Evolutionary conservation across 2,113 vertebrate species (phyloP), one percentile per base, ranked within the genome.

Genomic region (Bufo gargarizans): DNA sequence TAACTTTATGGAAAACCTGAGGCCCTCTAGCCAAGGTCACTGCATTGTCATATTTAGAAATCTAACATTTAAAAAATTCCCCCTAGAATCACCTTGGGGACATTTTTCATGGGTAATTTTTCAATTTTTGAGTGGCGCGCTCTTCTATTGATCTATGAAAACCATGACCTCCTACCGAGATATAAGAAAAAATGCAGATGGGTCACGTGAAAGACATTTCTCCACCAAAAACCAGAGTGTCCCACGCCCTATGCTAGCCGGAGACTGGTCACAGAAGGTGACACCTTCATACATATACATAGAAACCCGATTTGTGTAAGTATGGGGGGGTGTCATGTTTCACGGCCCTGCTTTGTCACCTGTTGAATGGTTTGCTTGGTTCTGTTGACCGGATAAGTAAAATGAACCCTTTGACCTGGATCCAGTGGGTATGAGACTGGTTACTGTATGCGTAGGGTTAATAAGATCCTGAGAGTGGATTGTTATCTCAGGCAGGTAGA

Each of bases 401-500:
- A 11, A 76, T 45, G 47, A 76, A 50, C 45, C 17, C 47, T 76
- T 76, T 76, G 72, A 76, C 72, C 72, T 76, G 72, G 72, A 76
- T 78, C 19, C 20, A 56, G 77, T 43, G 43, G 6, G 6, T 58
- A 61, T n/a, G 50, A 7, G 45, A 47, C 17, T 17, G 2, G 55
- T 63, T 19, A 20, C 79, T 56, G 33, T 61, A 63, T 0, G 4
- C 6, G 2, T 17, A 71, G 63, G 65, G 82, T 84, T 84, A 84
- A 84, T 16, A 61, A 55, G 65, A 49, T 71, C 63, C 82, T 71
- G 63, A 33, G n/a, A 69, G 45, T 16, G 71, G 56, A 58, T 88
- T 82, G 86, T 83, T 84, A 65, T 65, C 45, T 55, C 58, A 84
- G 90, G 90, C 86, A 91, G 85, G 91, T 81, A 58, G 88, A 90